Conservation (phyloP, 2,113 vertebrate species). For the Phodopus roborovskii region DNA sequence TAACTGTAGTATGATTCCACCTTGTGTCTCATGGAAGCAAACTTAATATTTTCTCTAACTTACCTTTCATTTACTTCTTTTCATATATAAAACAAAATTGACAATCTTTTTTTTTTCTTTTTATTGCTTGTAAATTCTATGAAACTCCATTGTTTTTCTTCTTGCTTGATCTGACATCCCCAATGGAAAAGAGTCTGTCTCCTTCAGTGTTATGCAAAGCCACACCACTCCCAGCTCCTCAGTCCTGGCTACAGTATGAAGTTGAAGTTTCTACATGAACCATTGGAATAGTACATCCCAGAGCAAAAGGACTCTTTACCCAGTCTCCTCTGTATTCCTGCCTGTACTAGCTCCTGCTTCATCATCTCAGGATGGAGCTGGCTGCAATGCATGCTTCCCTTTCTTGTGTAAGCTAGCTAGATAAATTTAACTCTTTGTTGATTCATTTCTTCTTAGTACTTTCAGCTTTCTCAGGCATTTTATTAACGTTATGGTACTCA, state of each 20-base stretch:
- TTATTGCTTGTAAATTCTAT: conserved; percentile 53
- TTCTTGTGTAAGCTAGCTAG: conserved; percentile 50
- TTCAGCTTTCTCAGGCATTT: conserved; percentile 68
- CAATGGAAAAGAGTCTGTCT: conserved; percentile 20
- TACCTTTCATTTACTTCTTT: conserved; percentile 67
- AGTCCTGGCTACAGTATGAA: neutral
- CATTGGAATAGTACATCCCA: conserved; percentile 55
- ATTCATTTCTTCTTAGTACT: conserved; percentile 72
- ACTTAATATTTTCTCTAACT: conserved; percentile 64
- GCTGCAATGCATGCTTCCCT: conserved; percentile 30
- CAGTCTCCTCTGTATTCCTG: conserved; percentile 48
- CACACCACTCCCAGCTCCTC: neutral
- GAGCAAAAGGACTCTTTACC: conserved; percentile 21
- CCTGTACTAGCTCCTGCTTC: conserved; percentile 59
- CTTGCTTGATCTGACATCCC: conserved; percentile 21
- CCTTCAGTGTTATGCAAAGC: neutral
- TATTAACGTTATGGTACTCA: conserved; percentile 72
- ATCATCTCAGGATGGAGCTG: conserved; percentile 38
- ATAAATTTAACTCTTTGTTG: conserved; percentile 72
- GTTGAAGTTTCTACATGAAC: conserved; percentile 45
- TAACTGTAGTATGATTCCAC: conserved; percentile 52
- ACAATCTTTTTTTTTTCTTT: neutral
- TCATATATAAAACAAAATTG: conserved; percentile 57
- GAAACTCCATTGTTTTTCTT: conserved; percentile 46
- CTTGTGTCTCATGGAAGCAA: conserved; percentile 43